A percentile compares a stretch with the other conserved stretches of the same genome.
These are phyloP conservation scores for Nothura maculosa DNA, from an alignment of 2,797 vertebrate genomes.

Conservation along the genomic window DNA sequence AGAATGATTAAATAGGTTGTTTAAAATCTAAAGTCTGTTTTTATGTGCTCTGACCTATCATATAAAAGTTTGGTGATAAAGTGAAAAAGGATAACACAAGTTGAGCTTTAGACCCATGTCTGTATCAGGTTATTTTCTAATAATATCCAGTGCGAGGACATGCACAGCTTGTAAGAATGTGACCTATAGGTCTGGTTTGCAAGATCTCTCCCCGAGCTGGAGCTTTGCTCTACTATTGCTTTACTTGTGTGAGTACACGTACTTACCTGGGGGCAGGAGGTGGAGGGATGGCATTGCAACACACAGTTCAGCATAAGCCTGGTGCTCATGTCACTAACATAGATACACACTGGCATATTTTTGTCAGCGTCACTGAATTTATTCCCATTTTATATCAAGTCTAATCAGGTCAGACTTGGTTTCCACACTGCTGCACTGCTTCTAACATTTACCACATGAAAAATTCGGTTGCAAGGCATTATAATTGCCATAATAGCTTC, in stretches of 20 bases:
- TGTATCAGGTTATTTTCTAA: not conserved
- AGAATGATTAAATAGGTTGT: constrained; percentile 56
- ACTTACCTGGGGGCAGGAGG: not conserved
- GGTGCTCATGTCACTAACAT: not conserved
- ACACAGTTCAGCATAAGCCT: rapidly evolving
- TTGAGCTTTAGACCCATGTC: not conserved
- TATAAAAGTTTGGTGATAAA: constrained; percentile 2
- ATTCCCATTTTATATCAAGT: not conserved
- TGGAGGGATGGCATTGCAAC: not conserved
- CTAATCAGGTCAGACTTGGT: not conserved
- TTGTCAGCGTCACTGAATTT: not conserved
- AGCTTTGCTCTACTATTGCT: not conserved
- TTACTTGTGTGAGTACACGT: not conserved
- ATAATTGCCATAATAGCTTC: not conserved
- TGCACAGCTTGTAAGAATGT: not conserved
- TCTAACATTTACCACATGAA: not conserved
- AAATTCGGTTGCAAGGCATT: not conserved
- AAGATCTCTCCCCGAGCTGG: not conserved
- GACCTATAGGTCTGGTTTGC: not conserved
- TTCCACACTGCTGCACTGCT: not conserved
- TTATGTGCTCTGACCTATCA: not conserved
- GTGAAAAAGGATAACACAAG: constrained; percentile 4
- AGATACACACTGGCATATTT: not conserved
- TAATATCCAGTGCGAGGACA: not conserved
- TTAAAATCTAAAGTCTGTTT: constrained; percentile 60